Evolutionary conservation across 2,797 vertebrate genomes (phyloP).

Genomic region (Anniella stebbinsi): DNA sequence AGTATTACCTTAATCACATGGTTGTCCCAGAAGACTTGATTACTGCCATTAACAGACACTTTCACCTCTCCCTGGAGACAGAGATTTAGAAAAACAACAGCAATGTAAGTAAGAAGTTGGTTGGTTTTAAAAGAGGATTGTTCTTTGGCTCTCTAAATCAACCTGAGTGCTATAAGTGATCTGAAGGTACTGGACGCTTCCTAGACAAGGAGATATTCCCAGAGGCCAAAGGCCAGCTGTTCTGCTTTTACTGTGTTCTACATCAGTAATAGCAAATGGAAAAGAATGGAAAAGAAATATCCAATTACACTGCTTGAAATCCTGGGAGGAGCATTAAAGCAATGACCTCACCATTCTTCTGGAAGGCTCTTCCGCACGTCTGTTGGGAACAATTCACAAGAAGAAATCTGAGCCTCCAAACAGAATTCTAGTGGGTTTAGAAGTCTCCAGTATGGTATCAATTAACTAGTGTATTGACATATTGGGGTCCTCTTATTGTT

Average conservation of each 20-base stretch:
- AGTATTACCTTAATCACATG: constrained; percentile 50
- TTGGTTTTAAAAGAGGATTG: constrained; percentile 56
- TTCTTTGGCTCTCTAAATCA: constrained; percentile 71
- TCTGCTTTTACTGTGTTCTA: constrained; percentile 56
- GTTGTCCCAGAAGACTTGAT: constrained; percentile 58
- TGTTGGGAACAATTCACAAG: constrained; percentile 14
- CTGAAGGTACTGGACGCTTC: constrained; percentile 61
- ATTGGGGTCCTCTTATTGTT: constrained; percentile 43
- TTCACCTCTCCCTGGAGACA: constrained; percentile 56
- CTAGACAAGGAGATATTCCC: constrained; percentile 61
- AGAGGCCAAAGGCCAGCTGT: constrained; percentile 70
- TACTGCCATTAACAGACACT: constrained; percentile 47
- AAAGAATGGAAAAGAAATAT: constrained; percentile 52
- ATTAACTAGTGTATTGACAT: constrained; percentile 49
- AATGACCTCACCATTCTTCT: constrained; percentile 65
- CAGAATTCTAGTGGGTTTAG: constrained; percentile 42
- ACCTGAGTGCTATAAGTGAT: constrained; percentile 60
- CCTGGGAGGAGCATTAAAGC: constrained; percentile 53
- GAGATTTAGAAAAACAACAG: constrained; percentile 60
- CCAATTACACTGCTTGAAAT: constrained; percentile 61
- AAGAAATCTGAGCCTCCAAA: constrained; percentile 48
- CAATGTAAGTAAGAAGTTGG: constrained; percentile 50
- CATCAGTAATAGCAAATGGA: constrained; percentile 54
- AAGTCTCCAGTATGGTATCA: constrained; percentile 54
- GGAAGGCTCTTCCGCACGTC: constrained; percentile 51